Base-by-base conservation (phyloP, 2,888 invertebrate species). In the Frankliniella fusca region DNA sequence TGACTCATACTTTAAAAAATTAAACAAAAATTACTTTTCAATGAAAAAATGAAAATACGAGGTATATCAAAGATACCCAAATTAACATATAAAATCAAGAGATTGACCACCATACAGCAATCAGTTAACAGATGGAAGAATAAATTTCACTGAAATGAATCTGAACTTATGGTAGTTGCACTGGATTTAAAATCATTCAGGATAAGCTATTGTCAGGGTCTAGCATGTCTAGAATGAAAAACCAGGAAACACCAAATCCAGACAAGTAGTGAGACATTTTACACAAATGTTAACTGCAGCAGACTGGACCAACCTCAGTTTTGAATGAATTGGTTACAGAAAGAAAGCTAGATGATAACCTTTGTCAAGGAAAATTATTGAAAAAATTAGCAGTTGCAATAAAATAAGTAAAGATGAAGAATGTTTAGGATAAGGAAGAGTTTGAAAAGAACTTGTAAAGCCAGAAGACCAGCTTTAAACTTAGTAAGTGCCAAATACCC, bases 121-220 rank as follows among this genome's bases (percentile, higher is more conserved):
- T 3, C 38, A 38, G 38, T 38, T 38, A 38, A 38, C 38, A 38
- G 5, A 38, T 38, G 38, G 5, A 38, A n/a, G 23, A 23, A 23
- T 23, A 23, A 7, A n/a, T 11, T 11, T 70, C 70, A 70, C 11
- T 23, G 2, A 54, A 54, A 20, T 15, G 15, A 12, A 10, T 7
- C 54, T 54, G 54, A 10, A 12, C 1, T 20, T 20, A 15, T 20
- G n/a, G n/a, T 38, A 23, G 70, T 11, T 23, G 8, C 27, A 23
- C 27, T 76, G 70, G 70, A n/a, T 12, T 76, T 27, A 76, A 12
- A 76, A 27, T 27, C 23, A 76, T 76, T 76, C 27, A 23, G 12
- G 70, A 76, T 76, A 76, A 76, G 70, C 70, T 76, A 27, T 76
- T 10, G 70, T 76, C 70, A 76, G 70, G 70, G 27, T 76, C 27